A percentile compares a stretch with the other conserved stretches of the same genome.
Evolutionary conservation across 2,888 invertebrate genomes (phyloP).

Genomic region (Agonopterix heracliana): DNA sequence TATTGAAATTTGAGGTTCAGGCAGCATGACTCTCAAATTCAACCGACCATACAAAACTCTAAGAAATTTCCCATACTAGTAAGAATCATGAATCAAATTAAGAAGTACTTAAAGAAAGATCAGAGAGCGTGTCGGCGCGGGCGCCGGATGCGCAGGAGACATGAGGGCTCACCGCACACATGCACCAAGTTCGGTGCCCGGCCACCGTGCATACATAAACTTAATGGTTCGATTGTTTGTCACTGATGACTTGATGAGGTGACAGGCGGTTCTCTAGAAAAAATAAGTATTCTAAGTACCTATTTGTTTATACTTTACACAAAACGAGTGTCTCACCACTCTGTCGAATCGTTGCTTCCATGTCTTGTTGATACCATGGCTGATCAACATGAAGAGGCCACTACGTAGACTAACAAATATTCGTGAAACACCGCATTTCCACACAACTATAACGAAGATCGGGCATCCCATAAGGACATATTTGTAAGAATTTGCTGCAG

Average conservation of each 20-base stretch:
- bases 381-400: no score
- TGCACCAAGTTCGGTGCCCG: conserved; percentile 43
- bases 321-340: no score
- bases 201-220: conserved; percentile 22
- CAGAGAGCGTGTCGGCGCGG: not conserved
- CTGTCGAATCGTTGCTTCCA: no score
- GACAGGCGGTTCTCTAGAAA: not conserved
- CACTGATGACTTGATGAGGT: not conserved
- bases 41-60: conserved; percentile 7
- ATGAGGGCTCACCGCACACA: conserved; percentile 14
- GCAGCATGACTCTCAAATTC: not conserved
- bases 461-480: no score
- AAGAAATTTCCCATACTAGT: conserved; percentile 6
- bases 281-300: no score
- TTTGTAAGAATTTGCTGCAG: no score
- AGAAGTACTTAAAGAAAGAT: not conserved
- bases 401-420: no score
- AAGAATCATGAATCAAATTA: not conserved
- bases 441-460: no score
- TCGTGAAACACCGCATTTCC: no score
- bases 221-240: conserved; percentile 34
- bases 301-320: no score
- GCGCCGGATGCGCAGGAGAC: conserved; percentile 24
- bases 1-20: no score
- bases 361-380: no score